Evolutionary conservation across 1,140 invertebrate species (phyloP), one percentile per base, ranked within the genome.

Genomic region (Bombus sylvicola): DNA sequence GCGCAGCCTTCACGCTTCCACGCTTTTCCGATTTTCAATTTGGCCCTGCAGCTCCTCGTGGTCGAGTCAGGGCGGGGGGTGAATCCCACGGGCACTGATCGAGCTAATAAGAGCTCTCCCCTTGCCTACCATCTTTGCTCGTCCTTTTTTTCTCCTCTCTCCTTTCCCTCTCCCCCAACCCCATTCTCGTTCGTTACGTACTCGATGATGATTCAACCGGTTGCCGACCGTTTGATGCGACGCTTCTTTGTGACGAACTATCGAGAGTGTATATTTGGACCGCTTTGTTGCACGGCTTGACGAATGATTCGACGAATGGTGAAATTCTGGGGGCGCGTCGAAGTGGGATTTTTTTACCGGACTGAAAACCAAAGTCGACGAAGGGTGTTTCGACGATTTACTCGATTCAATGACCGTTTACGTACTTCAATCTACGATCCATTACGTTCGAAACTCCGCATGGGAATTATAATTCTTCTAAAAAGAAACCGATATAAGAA

Each of bases 11-110:
- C 82, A 87, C 86, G 86, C 85, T 79, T 84, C 81, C 85, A 84
- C 85, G 85, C 85, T 83, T 87, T 87, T 79, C 86, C 82, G 82
- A 84, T 85, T 87, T 87, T 87, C 86, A 87, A 87, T 87, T 87
- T 85, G 59, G 69, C 57, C 81, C 72, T 43, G 47, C 47, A 53
- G 18, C 47, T 53, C 47, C 4, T 22, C 15, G 31, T 53, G 47
- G 47, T 53, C 18, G 9, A 25, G 9, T 18, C 69, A 25, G 41
- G 31, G 37, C 28, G 41, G 47, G 80, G 69, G 75, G 72, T 13
- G 68, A 83, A 76, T 85, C 84, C 71, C 84, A 81, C 71, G 66
- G 71, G 77, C 39, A 8, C 71, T 22, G 84, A 85, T 85, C 84
- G 62, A n/a, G 69, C 77, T 85, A 85, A 85, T 85, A 68, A 85